Base-by-base conservation (phyloP, 2,113 vertebrate genomes). In the Sinocyclocheilus rhinocerous region DNA sequence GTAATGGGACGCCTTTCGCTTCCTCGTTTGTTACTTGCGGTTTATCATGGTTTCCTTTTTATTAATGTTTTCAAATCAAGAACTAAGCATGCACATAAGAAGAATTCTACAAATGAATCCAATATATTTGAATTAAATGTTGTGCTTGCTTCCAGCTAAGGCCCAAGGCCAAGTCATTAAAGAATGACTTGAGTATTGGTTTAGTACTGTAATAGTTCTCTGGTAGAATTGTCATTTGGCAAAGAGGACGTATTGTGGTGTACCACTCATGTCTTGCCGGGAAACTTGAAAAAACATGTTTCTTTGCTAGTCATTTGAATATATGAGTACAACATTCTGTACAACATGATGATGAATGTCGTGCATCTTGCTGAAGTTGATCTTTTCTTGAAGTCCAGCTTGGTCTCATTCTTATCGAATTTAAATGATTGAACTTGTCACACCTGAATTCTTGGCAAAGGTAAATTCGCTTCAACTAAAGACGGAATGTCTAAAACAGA, bases 11-110 rank as follows among this genome's bases (percentile, higher is more conserved):
- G 26, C 26, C 20, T 24, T 73, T 82, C 67, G 3, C 52, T 61
- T 86, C 69, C 45, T 79, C 24, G 33, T 81, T 67, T 61, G 20
- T 70, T 84, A 80, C 84, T 84, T 50, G 45, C 4, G 24, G 57
- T 76, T 85, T 59, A 48, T 70, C 10, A 52, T 81, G 29, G 85
- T 88, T 81, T 88, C 85, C 83, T 90, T 90, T 88, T 83, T 83
- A 89, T 89, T 88, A 89, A 57, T 72, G 61, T 84, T 72, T 26
- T 36, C 84, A 78, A 50, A 59, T 84, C 67, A 84, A 85, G 36
- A n/a, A n/a, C 36, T n/a, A 72, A 70, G 67, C 18, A 72, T 72
- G 18, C 4, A 65, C 42, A 48, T 45, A 39, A 77, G 48, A 87
- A 81, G 84, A 61, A n/a, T 70, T 78, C 77, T 67, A 77, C 48